Evolutionary conservation across 2,888 invertebrate genomes (phyloP).

Genomic region (Malachius bipustulatus): DNA sequence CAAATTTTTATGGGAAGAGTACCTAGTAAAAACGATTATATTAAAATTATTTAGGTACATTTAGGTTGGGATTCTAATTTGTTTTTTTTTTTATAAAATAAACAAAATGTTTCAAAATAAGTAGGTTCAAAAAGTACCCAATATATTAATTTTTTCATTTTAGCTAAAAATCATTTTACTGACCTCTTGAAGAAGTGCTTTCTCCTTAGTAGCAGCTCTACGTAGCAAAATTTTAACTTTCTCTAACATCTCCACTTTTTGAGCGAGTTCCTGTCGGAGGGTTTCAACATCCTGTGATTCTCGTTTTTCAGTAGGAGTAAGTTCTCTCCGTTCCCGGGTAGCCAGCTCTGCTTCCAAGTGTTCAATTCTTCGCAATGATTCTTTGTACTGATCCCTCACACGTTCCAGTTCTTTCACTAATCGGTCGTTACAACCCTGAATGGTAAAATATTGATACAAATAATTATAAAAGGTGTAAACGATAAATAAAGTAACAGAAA

Average conservation of each 20-base stretch:
- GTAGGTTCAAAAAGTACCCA: neutral
- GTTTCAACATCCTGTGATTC: slow-evolving; percentile 34
- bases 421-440: slow-evolving; percentile 29
- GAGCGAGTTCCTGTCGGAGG: slow-evolving; percentile 44
- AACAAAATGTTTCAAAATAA: neutral
- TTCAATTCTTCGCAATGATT: slow-evolving; percentile 27
- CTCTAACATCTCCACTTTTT: slow-evolving; percentile 48
- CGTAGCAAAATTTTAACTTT: slow-evolving; percentile 53
- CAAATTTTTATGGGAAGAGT: too few relatives aligned
- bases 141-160: neutral
- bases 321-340: slow-evolving; percentile 22
- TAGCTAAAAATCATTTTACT: slow-evolving; percentile 12
- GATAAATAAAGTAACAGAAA: too few relatives aligned
- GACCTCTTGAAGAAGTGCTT: slow-evolving; percentile 47
- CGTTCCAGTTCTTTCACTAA: slow-evolving; percentile 29
- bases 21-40: too few relatives aligned
- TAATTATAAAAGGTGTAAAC: too few relatives aligned
- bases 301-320: slow-evolving; percentile 23
- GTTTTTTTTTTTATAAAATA: neutral
- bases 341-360: slow-evolving; percentile 30
- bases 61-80: too few relatives aligned
- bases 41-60: too few relatives aligned
- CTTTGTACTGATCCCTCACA: slow-evolving; percentile 31
- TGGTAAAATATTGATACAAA: slow-evolving; percentile 5
- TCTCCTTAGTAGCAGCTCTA: slow-evolving; percentile 52